Percentiles rank a stretch among this genome's conserved stretches.
Evolutionary conservation across 2,797 vertebrate species (phyloP).

Genomic region (Channallabes apus): DNA sequence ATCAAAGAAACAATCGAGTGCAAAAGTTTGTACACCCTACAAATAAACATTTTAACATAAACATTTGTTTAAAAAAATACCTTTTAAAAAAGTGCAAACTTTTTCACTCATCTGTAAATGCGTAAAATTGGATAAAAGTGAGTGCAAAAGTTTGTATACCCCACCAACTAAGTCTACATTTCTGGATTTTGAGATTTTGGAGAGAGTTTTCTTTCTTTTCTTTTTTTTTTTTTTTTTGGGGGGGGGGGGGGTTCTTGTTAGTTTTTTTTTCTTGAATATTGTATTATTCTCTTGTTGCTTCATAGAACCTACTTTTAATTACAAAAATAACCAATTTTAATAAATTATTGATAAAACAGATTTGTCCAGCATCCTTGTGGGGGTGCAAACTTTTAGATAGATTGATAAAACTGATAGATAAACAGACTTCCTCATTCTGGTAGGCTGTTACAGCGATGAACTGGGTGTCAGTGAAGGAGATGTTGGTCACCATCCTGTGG

Average conservation of each 20-base stretch:
- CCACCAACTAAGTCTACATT: neutral
- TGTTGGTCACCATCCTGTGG: constrained; percentile 90
- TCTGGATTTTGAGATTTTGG: too few species aligned
- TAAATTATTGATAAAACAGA: neutral
- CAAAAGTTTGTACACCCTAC: neutral
- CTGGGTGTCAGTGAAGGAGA: constrained; percentile 92
- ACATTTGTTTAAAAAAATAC: neutral
- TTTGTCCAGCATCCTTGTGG: neutral
- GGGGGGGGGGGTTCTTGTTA: too few species aligned
- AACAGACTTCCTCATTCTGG: constrained; percentile 93
- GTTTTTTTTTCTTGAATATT: neutral
- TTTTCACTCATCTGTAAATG: neutral
- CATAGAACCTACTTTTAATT: neutral
- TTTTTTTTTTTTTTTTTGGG: too few species aligned
- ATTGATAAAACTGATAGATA: neutral
- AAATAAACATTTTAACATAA: neutral
- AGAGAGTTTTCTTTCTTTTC: neutral
- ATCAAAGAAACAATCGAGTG: neutral
- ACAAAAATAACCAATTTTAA: neutral
- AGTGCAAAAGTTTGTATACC: constrained; percentile 8
- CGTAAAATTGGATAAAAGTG: neutral
- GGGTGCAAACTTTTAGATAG: neutral
- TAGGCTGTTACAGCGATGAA: constrained; percentile 98
- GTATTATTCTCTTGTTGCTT: neutral
- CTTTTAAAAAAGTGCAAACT: neutral